Evolutionary conservation across 2,888 invertebrate species (phyloP).

Genomic region (Cryptus armator): DNA sequence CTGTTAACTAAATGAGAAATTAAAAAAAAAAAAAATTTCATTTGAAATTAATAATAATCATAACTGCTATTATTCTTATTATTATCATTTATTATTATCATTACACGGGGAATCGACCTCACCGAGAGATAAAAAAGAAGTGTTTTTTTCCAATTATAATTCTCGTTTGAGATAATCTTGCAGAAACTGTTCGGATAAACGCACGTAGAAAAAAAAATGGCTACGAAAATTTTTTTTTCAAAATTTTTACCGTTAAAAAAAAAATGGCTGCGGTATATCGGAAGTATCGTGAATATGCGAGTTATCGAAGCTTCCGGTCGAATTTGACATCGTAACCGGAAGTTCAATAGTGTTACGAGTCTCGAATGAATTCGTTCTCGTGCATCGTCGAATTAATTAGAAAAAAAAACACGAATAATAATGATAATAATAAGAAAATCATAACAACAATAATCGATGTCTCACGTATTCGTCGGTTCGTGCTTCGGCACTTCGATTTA

Average conservation of each 20-base stretch:
- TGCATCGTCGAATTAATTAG: slow-evolving; percentile 58
- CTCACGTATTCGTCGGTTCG: slow-evolving; percentile 2
- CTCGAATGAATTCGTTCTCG: slow-evolving; percentile 29
- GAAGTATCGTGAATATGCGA: slow-evolving; percentile 1
- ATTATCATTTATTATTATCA: no score
- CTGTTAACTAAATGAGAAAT: no score
- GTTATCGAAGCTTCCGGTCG: slow-evolving; percentile 57
- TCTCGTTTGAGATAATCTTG: background rate
- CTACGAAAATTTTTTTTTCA: no score
- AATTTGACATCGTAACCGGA: slow-evolving; percentile 62
- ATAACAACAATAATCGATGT: slow-evolving; percentile 17
- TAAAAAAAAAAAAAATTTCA: no score
- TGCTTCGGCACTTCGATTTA: slow-evolving; percentile 27
- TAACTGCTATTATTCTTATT: no score
- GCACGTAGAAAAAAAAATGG: background rate
- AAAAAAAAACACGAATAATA: slow-evolving; percentile 14
- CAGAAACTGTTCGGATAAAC: background rate
- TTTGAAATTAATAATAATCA: no score
- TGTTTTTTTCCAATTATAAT: background rate
- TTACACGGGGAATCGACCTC: no score
- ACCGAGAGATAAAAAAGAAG: no score
- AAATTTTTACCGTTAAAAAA: no score
- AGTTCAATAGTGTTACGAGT: slow-evolving; percentile 48
- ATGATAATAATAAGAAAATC: slow-evolving; percentile 3
- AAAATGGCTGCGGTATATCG: background rate